Percentiles rank a stretch among this genome's conserved stretches.
phyloP scores from a whole-genome alignment of 2,888 invertebrate genomes.

The Drosophila multiciliata region DNA sequence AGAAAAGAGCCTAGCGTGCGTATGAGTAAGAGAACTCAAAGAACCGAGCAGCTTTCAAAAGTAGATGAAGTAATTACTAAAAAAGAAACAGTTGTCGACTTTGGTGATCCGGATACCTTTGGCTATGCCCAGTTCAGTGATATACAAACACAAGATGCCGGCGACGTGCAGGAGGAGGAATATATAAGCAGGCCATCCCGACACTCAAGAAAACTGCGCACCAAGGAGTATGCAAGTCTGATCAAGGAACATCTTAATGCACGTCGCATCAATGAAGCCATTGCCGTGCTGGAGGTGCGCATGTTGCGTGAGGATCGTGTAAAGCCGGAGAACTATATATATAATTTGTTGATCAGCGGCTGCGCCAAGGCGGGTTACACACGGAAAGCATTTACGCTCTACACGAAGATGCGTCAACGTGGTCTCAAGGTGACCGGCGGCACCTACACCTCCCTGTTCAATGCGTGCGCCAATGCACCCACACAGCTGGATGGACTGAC shows the following conservation, averaged over 20 bases:
- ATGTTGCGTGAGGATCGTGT: slow-evolving; percentile 92
- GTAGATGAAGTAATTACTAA: neutral
- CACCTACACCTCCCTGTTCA: slow-evolving; percentile 94
- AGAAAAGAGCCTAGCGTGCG: neutral
- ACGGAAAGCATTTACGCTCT: slow-evolving; percentile 93
- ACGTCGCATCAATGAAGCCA: slow-evolving; percentile 90
- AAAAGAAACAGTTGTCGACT: slow-evolving; percentile 22
- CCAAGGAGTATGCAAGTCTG: slow-evolving; percentile 89
- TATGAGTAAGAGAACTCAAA: slow-evolving; percentile 8
- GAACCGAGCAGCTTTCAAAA: neutral
- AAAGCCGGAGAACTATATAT: slow-evolving; percentile 92
- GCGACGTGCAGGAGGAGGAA: slow-evolving; percentile 88
- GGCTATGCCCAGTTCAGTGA: slow-evolving; percentile 56
- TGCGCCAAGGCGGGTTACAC: slow-evolving; percentile 94
- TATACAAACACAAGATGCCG: slow-evolving; percentile 83
- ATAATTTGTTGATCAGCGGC: slow-evolving; percentile 92
- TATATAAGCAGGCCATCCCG: slow-evolving; percentile 86
- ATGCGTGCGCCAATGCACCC: slow-evolving; percentile 94
- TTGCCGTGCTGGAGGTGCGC: slow-evolving; percentile 91
- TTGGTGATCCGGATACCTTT: slow-evolving; percentile 76
- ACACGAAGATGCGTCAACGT: slow-evolving; percentile 92
- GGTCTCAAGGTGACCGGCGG: slow-evolving; percentile 89
- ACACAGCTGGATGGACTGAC: slow-evolving; percentile 89
- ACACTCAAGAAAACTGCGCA: slow-evolving; percentile 86
- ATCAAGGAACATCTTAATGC: slow-evolving; percentile 89